These are phyloP conservation scores for Whitmania pigra DNA, from an alignment of 1,140 invertebrate species.

Conservation along the genomic window DNA sequence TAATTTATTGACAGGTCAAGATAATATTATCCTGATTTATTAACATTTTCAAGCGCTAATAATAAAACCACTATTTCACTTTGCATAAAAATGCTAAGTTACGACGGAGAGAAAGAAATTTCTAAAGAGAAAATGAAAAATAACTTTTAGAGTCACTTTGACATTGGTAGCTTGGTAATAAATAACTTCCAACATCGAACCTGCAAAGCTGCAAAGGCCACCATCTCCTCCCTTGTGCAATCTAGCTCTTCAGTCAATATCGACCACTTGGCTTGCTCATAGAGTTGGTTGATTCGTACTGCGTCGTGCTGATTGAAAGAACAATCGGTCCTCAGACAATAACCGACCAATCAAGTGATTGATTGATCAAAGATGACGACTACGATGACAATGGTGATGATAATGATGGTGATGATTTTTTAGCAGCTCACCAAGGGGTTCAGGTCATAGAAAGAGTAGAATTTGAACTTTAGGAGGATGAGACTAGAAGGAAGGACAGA, in stretches of 20 bases:
- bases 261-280: conserved; percentile 97
- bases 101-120: no score
- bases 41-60: no score
- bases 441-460: conserved; percentile 43
- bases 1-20: no score
- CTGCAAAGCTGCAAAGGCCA: conserved; percentile 93
- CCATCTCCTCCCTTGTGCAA: conserved; percentile 96
- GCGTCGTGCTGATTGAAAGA: conserved; percentile 58
- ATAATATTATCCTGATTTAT: no score
- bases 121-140: no score
- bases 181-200: conserved; percentile 26
- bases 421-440: conserved; percentile 43
- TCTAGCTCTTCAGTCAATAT: conserved; percentile 93
- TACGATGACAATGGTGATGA: neutral
- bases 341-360: neutral
- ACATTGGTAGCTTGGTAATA: no score
- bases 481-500: conserved; percentile 83
- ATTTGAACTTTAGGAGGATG: conserved; percentile 66
- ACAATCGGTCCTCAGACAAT: conserved; percentile 8
- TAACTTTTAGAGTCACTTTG: no score
- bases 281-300: conserved; percentile 93
- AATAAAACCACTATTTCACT: no score
- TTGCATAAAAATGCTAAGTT: no score
- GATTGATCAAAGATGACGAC: neutral
- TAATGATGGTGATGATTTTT: conserved; percentile 5